phyloP scores from a whole-genome alignment of 1,140 invertebrate genomes.

The Mylabris phalerata region DNA sequence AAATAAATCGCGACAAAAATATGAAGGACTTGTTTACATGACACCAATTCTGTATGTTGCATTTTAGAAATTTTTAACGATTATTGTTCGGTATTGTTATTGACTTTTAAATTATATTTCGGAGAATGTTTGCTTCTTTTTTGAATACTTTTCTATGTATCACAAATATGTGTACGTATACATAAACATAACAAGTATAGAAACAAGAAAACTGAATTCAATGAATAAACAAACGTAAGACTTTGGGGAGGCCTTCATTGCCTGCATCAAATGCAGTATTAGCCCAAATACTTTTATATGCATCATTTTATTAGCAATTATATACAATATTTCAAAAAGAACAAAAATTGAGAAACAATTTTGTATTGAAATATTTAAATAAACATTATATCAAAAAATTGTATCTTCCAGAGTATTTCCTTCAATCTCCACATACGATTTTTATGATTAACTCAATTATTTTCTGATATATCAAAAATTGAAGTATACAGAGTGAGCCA shows the following conservation, averaged over 20 bases:
- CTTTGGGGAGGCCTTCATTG: constrained; percentile 38
- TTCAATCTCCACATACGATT: no score
- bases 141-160: constrained; percentile 9
- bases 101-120: constrained; percentile 1
- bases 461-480: no score
- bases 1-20: background rate
- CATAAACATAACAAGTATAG: background rate
- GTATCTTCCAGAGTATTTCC: no score
- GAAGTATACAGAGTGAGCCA: no score
- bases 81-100: constrained; percentile 5
- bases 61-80: constrained; percentile 2
- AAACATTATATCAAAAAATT: constrained; percentile 11
- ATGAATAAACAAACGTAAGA: constrained; percentile 25
- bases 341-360: constrained; percentile 20
- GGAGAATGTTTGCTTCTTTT: background rate
- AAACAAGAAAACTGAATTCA: constrained; percentile 17
- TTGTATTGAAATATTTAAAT: constrained; percentile 39
- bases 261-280: constrained; percentile 36
- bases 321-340: constrained; percentile 15
- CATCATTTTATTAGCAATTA: constrained; percentile 32
- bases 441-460: no score
- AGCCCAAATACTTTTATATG: constrained; percentile 36
- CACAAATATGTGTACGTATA: constrained; percentile 20
- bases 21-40: background rate
- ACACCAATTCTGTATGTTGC: background rate